phyloP scores from a whole-genome alignment of 2,888 invertebrate genomes.

The Lepidonotus clava region DNA sequence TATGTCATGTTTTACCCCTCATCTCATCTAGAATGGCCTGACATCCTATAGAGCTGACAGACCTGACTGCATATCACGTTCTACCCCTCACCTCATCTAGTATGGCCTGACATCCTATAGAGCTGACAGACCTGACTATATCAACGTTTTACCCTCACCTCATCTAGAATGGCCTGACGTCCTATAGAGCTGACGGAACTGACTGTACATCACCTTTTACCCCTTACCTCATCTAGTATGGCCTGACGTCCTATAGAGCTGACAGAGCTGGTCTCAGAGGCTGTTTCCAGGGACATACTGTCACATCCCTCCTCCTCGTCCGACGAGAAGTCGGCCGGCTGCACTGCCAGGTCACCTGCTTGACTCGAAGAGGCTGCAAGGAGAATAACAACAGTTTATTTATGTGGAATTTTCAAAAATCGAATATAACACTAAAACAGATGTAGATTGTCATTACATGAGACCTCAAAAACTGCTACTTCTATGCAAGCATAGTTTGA shows the following conservation, averaged over 20 bases:
- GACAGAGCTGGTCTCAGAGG: conserved; percentile 52
- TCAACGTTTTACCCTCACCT: no score
- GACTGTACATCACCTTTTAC: neutral
- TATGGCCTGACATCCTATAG: no score
- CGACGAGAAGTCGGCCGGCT: conserved; percentile 52
- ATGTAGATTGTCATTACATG: neutral
- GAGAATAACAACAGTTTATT: neutral
- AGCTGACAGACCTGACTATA: no score
- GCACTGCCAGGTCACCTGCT: conserved; percentile 61
- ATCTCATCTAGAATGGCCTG: conserved; percentile 55
- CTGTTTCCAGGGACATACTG: conserved; percentile 38
- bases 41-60: conserved; percentile 44
- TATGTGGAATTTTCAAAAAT: no score
- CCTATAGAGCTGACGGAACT: conserved; percentile 52
- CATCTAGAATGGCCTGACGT: conserved; percentile 49
- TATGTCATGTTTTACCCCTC: no score
- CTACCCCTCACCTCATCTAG: no score
- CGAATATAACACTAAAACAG: neutral
- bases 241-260: conserved; percentile 48
- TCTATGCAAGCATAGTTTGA: no score
- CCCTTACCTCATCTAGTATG: conserved; percentile 53
- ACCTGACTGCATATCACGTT: no score
- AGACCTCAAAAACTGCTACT: no score
- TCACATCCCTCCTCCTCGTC: conserved; percentile 51
- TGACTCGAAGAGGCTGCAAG: conserved; percentile 55